A percentile compares a stretch with the other conserved stretches of the same genome.
phyloP scores from a whole-genome alignment of 1,140 invertebrate genomes.

The Galendromus occidentalis region DNA sequence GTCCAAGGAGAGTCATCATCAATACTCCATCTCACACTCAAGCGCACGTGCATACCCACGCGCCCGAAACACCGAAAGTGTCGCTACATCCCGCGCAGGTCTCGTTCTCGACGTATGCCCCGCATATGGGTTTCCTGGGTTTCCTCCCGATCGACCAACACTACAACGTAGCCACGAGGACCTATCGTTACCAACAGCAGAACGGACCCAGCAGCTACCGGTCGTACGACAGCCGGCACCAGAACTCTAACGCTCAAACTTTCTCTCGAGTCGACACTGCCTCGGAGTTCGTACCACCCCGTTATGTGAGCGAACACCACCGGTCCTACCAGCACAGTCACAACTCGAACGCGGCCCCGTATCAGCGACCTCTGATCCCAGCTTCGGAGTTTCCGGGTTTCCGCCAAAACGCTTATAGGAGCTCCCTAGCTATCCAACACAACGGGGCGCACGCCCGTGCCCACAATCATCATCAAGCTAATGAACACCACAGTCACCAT shows the following conservation, averaged over 20 bases:
- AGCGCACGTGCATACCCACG: not conserved
- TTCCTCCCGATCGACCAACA: not conserved
- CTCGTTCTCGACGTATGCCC: not conserved
- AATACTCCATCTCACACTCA: not conserved
- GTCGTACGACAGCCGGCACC: not conserved
- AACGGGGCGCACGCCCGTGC: not conserved
- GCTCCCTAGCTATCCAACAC: not conserved
- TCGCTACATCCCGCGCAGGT: not conserved
- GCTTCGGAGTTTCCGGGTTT: slow-evolving; percentile 1
- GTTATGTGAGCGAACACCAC: not conserved
- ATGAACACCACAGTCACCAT: not conserved
- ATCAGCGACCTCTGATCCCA: not conserved
- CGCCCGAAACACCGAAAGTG: not conserved
- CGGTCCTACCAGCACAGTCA: not conserved
- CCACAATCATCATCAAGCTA: not conserved
- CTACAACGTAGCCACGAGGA: not conserved
- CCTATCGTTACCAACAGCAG: not conserved
- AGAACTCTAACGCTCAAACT: not conserved
- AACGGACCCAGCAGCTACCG: not conserved
- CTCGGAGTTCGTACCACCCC: not conserved
- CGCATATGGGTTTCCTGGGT: not conserved
- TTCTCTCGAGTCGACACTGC: not conserved
- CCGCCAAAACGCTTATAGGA: not conserved
- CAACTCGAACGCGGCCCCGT: not conserved
- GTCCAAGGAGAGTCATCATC: not conserved